These are phyloP conservation scores for Drosophila micromelanica DNA, from an alignment of 1,140 invertebrate genomes.

Conservation along the genomic window DNA sequence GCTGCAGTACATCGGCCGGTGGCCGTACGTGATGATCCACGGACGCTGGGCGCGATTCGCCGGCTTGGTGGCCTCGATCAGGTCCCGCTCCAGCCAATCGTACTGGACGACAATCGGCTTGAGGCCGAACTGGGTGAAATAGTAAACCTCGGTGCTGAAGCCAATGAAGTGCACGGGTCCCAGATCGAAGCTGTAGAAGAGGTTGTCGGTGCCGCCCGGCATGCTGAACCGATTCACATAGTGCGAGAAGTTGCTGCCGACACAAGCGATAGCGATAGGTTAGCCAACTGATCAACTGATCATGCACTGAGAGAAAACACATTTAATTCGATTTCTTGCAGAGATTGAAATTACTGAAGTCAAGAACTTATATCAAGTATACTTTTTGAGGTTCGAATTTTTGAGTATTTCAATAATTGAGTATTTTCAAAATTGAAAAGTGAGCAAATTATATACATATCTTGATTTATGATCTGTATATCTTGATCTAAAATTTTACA, in stretches of 20 bases:
- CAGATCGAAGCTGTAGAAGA: conserved; percentile 96
- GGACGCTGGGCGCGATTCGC: conserved; percentile 89
- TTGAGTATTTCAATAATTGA: no score
- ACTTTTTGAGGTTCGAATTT: no score
- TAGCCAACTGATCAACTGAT: not conserved
- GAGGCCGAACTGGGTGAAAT: conserved; percentile 94
- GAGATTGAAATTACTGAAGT: no score
- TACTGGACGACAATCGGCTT: conserved; percentile 94
- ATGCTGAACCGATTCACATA: conserved; percentile 94
- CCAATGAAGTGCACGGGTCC: conserved; percentile 96
- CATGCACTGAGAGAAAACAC: no score
- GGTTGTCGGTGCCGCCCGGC: conserved; percentile 90
- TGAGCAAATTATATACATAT: no score
- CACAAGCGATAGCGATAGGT: not conserved
- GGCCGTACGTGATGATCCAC: conserved; percentile 97
- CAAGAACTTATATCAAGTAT: no score
- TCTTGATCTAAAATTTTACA: no score
- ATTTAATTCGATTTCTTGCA: no score
- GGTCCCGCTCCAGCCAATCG: conserved; percentile 94
- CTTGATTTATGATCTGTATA: no score
- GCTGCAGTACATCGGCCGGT: conserved; percentile 99
- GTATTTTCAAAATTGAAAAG: no score
- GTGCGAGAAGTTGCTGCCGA: conserved; percentile 95
- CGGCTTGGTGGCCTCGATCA: conserved; percentile 88
- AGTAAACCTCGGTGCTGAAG: conserved; percentile 98